Conservation (phyloP, 2,113 vertebrate species). For the Emydura subglobosa region DNA sequence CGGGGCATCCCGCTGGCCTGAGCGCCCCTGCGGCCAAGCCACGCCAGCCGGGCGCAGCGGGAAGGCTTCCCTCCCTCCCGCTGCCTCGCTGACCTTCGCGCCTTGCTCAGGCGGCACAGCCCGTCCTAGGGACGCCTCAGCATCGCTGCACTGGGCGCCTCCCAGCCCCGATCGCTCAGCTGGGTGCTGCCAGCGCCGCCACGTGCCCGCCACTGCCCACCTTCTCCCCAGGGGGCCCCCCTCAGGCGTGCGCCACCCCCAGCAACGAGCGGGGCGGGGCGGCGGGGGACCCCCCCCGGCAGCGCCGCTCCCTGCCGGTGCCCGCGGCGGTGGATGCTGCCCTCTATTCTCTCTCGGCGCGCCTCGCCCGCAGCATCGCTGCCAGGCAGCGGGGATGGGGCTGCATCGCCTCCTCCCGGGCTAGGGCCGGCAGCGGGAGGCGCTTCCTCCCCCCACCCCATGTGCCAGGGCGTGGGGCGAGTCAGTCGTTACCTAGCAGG, state of each 20-base stretch:
- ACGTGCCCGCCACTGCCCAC: neutral
- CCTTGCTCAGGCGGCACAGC: neutral
- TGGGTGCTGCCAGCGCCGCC: neutral
- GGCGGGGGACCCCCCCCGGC: too few species aligned
- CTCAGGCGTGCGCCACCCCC: neutral
- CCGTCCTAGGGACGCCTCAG: neutral
- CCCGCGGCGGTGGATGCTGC: neutral
- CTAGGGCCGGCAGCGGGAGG: too few species aligned
- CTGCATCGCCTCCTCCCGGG: neutral
- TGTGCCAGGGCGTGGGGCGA: neutral
- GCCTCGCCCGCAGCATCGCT: neutral
- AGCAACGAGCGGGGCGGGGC: too few species aligned
- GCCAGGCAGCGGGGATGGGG: neutral
- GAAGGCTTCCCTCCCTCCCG: too few species aligned
- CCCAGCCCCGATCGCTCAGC: conserved; percentile 15
- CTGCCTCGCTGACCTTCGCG: neutral
- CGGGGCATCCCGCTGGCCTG: neutral
- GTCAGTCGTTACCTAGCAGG: neutral
- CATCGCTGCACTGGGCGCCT: neutral
- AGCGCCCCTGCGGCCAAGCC: neutral
- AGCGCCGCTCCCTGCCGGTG: neutral
- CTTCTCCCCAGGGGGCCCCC: neutral
- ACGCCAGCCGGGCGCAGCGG: neutral
- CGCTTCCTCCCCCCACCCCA: neutral
- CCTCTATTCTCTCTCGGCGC: neutral